Evolutionary conservation across 23 tunicate species (phyloP), one percentile per base, ranked within the genome.

Genomic region (Halocynthia aurantium): DNA sequence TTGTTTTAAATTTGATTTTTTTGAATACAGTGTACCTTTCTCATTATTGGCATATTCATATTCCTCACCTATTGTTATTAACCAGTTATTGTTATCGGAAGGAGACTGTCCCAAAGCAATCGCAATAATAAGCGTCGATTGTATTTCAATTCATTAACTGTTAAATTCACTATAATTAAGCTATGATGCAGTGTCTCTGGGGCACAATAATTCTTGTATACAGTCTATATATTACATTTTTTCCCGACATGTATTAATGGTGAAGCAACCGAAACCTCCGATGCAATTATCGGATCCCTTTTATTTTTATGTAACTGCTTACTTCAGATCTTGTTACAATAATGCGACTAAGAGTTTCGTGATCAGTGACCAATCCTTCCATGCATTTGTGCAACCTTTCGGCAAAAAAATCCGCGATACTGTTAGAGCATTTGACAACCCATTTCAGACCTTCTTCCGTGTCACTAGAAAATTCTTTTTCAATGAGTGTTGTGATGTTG

Each of bases 241-340:
- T 31, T 4, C 44, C 44, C 2, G 44, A 31, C 44, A 31, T 31
- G 44, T 31, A 0, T 1, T 1, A 31, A 31, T 31, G 44, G 44
- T 1, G 44, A 4, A 31, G 4, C 44, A 31, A 31, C 44, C 44
- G 4, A 31, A 31, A 31, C 44, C 44, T 31, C 44, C 44, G 44
- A 31, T 4, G 44, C 44, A 1, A 31, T 31, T 31, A 31, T 31
- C 2, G 44, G 44, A 31, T 2, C n/a, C n/a, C n/a, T n/a, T 60
- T 60, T 60, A 15, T 60, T n/a, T n/a, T 13, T 0, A 22, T n/a
- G 5, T 13, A 2, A 4, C n/a, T 8, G 15, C 83, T 60, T 51
- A 91, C 98, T 81, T 91, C 98, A 2, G 98, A 82, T 71, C 91
- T 66, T 52, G 87, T 72, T 69, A 91, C 98, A 53, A 91, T 65